A percentile compares a stretch with the other conserved stretches of the same genome.
Evolutionary conservation across 2,113 vertebrate species (phyloP).

Genomic region (Lepus timidus): DNA sequence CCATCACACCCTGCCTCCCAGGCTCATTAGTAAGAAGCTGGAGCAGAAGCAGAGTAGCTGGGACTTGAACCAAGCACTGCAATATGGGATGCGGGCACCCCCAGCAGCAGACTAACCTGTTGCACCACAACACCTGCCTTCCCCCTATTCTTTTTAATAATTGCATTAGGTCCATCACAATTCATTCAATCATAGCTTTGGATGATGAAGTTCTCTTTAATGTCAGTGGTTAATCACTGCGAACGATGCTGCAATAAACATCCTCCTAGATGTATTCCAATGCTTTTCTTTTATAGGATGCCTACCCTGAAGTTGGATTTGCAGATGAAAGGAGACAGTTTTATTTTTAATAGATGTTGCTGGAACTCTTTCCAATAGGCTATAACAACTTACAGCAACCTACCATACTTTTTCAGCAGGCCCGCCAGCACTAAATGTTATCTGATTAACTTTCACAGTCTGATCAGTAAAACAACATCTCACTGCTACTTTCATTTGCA

Average conservation of each 20-base stretch:
- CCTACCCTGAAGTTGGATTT: neutral
- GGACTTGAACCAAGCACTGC: no score
- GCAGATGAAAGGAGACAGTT: neutral
- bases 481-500: neutral
- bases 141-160: neutral
- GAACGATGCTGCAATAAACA: neutral
- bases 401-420: neutral
- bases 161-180: neutral
- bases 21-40: no score
- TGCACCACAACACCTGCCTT: neutral
- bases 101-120: no score
- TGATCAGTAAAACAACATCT: neutral
- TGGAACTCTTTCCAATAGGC: neutral
- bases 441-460: neutral
- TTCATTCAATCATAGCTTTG: neutral
- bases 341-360: neutral
- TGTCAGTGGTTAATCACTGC: neutral
- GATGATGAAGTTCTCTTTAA: slow-evolving; percentile 27
- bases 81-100: no score
- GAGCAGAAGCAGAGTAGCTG: no score
- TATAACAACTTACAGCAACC: neutral
- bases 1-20: no score
- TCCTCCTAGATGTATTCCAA: neutral
- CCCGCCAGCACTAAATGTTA: slow-evolving; percentile 18
- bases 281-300: neutral